A percentile compares a stretch with the other conserved stretches of the same genome.
phyloP scores from a whole-genome alignment of 2,888 invertebrate species.

The Lissonota sp. region DNA sequence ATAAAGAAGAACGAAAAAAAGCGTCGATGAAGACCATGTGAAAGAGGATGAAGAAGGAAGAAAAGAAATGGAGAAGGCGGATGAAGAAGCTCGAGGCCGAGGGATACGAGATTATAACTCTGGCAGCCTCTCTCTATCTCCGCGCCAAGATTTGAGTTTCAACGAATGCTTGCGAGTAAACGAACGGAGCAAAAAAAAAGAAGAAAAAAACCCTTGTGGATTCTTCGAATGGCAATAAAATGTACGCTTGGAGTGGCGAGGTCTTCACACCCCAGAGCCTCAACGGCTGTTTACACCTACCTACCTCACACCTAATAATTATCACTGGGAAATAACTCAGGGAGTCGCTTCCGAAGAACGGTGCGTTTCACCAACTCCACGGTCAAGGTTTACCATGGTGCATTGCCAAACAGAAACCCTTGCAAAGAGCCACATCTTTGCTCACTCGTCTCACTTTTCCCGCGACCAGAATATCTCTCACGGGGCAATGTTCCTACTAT shows the following conservation, averaged over 20 bases:
- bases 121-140: slow-evolving; percentile 1
- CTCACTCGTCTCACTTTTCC: no score
- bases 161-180: slow-evolving; percentile 31
- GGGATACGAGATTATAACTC: slow-evolving; percentile 23
- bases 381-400: slow-evolving; percentile 25
- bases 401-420: slow-evolving; percentile 29
- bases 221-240: slow-evolving; percentile 73
- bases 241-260: slow-evolving; percentile 43
- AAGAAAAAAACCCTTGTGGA: slow-evolving; percentile 54
- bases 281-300: slow-evolving; percentile 69
- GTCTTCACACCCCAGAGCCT: slow-evolving; percentile 51
- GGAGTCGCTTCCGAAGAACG: slow-evolving; percentile 32
- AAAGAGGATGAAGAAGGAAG: slow-evolving; percentile 13
- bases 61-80: slow-evolving; percentile 9
- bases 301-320: slow-evolving; percentile 70
- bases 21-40: neutral
- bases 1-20: neutral
- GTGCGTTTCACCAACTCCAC: slow-evolving; percentile 1
- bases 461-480: neutral
- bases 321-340: slow-evolving; percentile 71
- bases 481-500: slow-evolving; percentile 1
- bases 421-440: slow-evolving; percentile 12
- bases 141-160: slow-evolving; percentile 39
- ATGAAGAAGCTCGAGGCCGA: slow-evolving; percentile 19
- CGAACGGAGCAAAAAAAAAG: slow-evolving; percentile 11